Conservation (phyloP, 2,797 vertebrate genomes). For the Iguana delicatissima region DNA sequence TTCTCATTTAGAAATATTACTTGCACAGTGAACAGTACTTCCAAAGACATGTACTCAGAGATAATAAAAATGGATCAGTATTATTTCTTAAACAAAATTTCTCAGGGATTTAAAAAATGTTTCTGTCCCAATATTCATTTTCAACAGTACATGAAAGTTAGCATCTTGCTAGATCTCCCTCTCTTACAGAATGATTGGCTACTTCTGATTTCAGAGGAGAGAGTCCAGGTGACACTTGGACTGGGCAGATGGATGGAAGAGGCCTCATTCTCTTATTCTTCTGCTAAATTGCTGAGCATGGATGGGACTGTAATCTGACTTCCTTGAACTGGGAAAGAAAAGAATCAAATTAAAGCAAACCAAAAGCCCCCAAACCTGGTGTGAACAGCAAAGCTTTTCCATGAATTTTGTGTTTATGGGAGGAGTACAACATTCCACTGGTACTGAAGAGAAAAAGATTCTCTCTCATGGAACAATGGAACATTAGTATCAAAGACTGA, state of each 20-base stretch:
- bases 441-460: neutral
- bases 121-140: neutral
- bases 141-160: too few species aligned
- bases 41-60: neutral
- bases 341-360: neutral
- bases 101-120: neutral
- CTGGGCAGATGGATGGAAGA: neutral
- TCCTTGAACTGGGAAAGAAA: neutral
- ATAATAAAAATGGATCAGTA: neutral
- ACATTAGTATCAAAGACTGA: neutral
- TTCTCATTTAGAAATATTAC: neutral
- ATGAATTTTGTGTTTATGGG: neutral
- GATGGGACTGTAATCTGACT: neutral
- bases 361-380: neutral
- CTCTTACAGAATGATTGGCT: neutral
- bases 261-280: neutral
- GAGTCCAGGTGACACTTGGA: neutral
- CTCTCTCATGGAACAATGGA: constrained; percentile 9
- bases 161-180: neutral
- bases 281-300: neutral
- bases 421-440: neutral
- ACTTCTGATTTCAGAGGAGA: neutral
- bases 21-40: neutral
- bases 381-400: neutral
- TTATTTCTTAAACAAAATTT: neutral